These are phyloP conservation scores for Heterochromis multidens DNA, from an alignment of 2,113 vertebrate genomes.

Conservation along the genomic window DNA sequence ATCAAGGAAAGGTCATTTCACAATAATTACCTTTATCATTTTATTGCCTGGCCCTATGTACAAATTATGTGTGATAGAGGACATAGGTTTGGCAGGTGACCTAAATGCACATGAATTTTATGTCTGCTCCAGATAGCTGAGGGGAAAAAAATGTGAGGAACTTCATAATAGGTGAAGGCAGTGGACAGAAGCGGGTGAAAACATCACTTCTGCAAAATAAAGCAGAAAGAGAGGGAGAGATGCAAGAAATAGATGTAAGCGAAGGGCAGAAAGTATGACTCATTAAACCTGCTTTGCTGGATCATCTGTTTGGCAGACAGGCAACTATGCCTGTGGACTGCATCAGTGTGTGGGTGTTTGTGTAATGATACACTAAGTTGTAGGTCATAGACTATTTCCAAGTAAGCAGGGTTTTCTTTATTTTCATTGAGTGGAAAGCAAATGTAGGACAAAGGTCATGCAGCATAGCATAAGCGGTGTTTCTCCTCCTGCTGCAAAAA, in stretches of 20 bases:
- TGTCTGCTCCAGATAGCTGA: not conserved
- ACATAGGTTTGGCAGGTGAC: not conserved
- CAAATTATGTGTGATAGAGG: not conserved
- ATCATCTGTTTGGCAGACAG: not conserved
- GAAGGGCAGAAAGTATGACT: not conserved
- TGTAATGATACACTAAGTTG: not conserved
- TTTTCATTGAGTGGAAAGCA: not conserved
- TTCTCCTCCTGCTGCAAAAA: not conserved
- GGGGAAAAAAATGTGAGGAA: not conserved
- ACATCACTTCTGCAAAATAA: not conserved
- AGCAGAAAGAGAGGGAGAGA: not conserved
- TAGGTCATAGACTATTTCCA: not conserved
- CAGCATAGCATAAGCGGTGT: not conserved
- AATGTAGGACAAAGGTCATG: slow-evolving; percentile 34
- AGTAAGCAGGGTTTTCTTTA: not conserved
- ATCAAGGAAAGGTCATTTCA: not conserved
- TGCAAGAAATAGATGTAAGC: not conserved
- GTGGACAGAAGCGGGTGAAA: slow-evolving; percentile 9
- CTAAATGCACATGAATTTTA: not conserved
- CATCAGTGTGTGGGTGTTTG: not conserved
- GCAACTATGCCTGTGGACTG: not conserved
- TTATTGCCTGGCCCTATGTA: not conserved
- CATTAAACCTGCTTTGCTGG: slow-evolving; percentile 2
- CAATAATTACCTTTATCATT: not conserved
- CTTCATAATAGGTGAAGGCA: not conserved